Conservation (phyloP, 1,140 invertebrate species). For the Sycobia sp. region DNA sequence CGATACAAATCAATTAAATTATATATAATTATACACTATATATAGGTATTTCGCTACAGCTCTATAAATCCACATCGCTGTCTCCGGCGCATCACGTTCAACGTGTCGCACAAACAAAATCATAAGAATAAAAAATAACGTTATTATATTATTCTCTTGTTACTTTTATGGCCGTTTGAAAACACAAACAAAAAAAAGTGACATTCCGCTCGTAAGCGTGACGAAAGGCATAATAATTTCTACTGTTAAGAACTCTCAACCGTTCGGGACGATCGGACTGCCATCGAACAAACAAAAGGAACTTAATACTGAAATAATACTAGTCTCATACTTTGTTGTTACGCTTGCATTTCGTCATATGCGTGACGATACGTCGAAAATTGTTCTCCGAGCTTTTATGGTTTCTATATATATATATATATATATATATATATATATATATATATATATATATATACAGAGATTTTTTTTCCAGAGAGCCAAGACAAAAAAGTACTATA, state of each 20-base stretch:
- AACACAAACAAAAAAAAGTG: background rate
- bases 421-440: no score
- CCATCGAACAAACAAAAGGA: constrained; percentile 26
- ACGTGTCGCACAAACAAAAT: constrained; percentile 37
- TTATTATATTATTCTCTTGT: background rate
- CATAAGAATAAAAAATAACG: constrained; percentile 18
- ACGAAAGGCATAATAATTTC: constrained; percentile 10
- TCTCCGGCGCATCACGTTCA: constrained; percentile 35
- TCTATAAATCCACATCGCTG: background rate
- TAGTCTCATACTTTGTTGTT: constrained; percentile 22
- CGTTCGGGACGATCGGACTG: constrained; percentile 5
- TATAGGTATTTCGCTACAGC: constrained; percentile 1
- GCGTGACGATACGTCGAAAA: background rate
- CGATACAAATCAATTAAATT: constrained; percentile 15
- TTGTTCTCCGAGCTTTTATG: no score
- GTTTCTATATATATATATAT: no score
- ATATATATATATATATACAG: no score
- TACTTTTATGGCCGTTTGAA: background rate
- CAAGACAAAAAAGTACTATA: background rate
- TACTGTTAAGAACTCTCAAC: constrained; percentile 21
- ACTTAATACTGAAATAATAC: constrained; percentile 35
- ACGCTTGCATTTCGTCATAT: background rate
- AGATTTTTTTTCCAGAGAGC: background rate
- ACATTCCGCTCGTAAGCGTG: background rate
- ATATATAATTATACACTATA: constrained; percentile 14